Conservation (phyloP, 1,140 invertebrate species). For the Orchesella cincta region DNA sequence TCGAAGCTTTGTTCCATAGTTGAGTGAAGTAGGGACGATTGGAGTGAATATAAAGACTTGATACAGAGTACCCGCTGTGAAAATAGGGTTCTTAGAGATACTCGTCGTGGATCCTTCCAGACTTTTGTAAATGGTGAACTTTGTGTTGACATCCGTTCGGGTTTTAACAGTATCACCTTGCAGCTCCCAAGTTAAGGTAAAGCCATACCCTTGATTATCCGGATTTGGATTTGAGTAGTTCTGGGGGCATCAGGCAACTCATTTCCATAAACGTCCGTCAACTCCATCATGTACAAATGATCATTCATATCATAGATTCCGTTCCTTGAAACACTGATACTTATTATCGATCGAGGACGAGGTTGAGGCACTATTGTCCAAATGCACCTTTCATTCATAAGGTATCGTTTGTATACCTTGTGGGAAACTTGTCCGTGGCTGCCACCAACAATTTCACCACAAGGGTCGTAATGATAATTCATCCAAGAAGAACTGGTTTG, state of each 20-base stretch:
- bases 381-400: background rate
- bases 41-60: background rate
- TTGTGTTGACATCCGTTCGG: background rate
- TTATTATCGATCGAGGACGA: background rate
- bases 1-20: background rate
- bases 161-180: background rate
- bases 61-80: background rate
- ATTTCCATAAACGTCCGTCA: background rate
- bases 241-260: background rate
- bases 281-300: constrained; percentile 17
- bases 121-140: background rate
- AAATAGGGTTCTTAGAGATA: background rate
- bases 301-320: background rate
- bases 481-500: too few species aligned
- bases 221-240: background rate
- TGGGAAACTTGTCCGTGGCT: background rate
- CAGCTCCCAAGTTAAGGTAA: background rate
- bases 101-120: background rate
- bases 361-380: constrained; percentile 19
- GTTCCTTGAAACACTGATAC: background rate
- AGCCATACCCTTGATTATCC: background rate
- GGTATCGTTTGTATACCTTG: too few species aligned
- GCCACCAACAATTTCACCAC: constrained; percentile 1
- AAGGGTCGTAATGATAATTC: too few species aligned
- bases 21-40: background rate